Percentiles rank a stretch among this genome's conserved stretches.
Evolutionary conservation across 2,888 invertebrate species (phyloP).

Genomic region (Diaphora mendica): DNA sequence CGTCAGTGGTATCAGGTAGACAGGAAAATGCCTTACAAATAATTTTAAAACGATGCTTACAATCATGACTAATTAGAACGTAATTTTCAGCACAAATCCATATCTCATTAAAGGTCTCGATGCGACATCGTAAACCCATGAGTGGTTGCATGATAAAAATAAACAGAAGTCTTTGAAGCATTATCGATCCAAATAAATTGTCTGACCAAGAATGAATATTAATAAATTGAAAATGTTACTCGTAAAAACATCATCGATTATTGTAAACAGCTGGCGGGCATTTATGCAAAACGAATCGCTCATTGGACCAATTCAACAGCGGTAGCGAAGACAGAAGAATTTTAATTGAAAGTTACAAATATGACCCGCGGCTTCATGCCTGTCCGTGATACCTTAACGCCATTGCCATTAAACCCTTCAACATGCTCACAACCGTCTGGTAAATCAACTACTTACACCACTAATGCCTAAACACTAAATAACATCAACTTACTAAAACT

Average conservation of each 20-base stretch:
- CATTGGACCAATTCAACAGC: conserved; percentile 79
- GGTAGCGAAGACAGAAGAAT: conserved; percentile 75
- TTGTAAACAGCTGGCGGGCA: conserved; percentile 85
- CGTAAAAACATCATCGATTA: conserved; percentile 85
- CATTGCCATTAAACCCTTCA: conserved; percentile 24
- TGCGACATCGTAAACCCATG: conserved; percentile 70
- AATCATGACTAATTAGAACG: conserved; percentile 58
- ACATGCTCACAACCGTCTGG: conserved; percentile 21
- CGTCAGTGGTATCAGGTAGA: conserved; percentile 25
- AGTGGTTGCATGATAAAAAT: conserved; percentile 67
- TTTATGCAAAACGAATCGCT: conserved; percentile 81
- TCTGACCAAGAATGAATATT: conserved; percentile 79
- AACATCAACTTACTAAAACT: conserved; percentile 17
- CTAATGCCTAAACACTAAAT: conserved; percentile 6
- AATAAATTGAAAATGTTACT: conserved; percentile 83
- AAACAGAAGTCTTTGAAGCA: conserved; percentile 80
- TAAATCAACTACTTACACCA: conserved; percentile 13
- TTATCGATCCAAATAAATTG: conserved; percentile 84
- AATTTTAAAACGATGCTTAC: conserved; percentile 51
- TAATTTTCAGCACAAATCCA: conserved; percentile 63
- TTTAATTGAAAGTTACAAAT: conserved; percentile 71
- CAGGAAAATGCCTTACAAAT: conserved; percentile 34
- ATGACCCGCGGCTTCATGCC: conserved; percentile 45
- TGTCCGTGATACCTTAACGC: conserved; percentile 24
- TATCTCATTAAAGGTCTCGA: conserved; percentile 60